These are phyloP conservation scores for Oryzias sinensis DNA, from an alignment of 2,797 vertebrate species.

Conservation along the genomic window DNA sequence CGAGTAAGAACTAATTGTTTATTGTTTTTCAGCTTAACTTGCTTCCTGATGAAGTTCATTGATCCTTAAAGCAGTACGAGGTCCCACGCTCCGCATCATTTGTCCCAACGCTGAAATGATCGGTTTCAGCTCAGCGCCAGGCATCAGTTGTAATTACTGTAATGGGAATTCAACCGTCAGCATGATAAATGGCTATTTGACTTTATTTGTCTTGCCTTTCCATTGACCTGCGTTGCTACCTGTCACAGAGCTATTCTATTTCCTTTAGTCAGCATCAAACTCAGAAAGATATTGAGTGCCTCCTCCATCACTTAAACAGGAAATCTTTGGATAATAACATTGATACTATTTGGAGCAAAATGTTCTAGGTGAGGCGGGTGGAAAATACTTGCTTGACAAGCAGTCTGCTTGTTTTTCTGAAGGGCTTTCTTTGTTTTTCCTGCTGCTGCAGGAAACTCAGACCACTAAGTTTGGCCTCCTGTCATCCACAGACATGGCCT, in stretches of 20 bases:
- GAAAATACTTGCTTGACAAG: constrained; percentile 14
- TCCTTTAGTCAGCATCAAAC: constrained; percentile 60
- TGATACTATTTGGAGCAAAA: constrained; percentile 44
- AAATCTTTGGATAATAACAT: constrained; percentile 62
- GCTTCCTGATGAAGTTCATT: constrained; percentile 70
- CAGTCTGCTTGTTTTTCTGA: constrained; percentile 22
- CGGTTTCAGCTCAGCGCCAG: constrained; percentile 52
- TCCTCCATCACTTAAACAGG: constrained; percentile 61
- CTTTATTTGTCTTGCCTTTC: constrained; percentile 67
- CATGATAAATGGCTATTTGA: constrained; percentile 69
- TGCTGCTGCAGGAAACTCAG: constrained; percentile 26
- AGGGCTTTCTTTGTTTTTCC: constrained; percentile 11
- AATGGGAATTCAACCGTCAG: constrained; percentile 69
- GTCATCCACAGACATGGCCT: constrained; percentile 20
- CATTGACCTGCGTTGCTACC: constrained; percentile 41
- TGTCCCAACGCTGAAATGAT: constrained; percentile 57
- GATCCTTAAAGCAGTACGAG: constrained; percentile 58
- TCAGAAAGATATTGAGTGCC: constrained; percentile 50
- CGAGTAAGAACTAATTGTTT: constrained; percentile 65
- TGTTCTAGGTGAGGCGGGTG: constrained; percentile 18
- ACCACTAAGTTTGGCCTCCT: constrained; percentile 28
- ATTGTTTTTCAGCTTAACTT: constrained; percentile 65
- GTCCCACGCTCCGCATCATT: constrained; percentile 40
- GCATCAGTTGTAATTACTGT: constrained; percentile 69
- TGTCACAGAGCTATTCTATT: constrained; percentile 60